phyloP scores from a whole-genome alignment of 92 coral and sea anemone genomes.

The Hydrozoanthus gracilis region DNA sequence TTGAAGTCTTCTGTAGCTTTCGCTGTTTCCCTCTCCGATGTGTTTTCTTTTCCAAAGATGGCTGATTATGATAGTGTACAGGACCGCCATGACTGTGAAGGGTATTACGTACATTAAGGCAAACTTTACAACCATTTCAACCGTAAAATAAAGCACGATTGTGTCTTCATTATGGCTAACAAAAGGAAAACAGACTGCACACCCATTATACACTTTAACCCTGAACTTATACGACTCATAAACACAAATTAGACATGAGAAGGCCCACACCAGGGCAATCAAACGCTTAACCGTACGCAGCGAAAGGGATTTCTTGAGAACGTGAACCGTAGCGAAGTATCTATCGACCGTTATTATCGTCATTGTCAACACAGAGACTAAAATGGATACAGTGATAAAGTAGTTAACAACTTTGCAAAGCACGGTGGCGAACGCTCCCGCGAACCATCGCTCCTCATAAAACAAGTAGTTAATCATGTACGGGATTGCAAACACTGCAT shows the following conservation, averaged over 20 bases:
- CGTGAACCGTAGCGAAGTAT: constrained; percentile 34
- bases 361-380: constrained; percentile 30
- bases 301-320: constrained; percentile 4
- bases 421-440: constrained; percentile 13
- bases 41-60: constrained; percentile 74
- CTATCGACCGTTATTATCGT: constrained; percentile 39
- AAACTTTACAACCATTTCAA: constrained; percentile 53
- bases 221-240: constrained; percentile 22
- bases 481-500: constrained; percentile 33
- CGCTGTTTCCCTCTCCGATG: constrained; percentile 59
- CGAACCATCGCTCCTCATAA: not conserved
- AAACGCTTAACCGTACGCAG: constrained; percentile 29
- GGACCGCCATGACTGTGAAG: constrained; percentile 65
- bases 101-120: constrained; percentile 68
- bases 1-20: constrained; percentile 63
- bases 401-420: constrained; percentile 22
- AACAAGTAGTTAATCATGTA: not conserved
- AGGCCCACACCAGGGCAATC: not conserved
- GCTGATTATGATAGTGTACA: constrained; percentile 61
- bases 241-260: constrained; percentile 10
- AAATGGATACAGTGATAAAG: constrained; percentile 26
- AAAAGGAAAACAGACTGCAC: not conserved
- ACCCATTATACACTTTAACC: not conserved
- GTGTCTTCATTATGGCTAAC: not conserved
- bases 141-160: not conserved